Evolutionary conservation across 2,888 invertebrate genomes (phyloP), one percentile per base, ranked within the genome.

Genomic region (Gari tellinella): DNA sequence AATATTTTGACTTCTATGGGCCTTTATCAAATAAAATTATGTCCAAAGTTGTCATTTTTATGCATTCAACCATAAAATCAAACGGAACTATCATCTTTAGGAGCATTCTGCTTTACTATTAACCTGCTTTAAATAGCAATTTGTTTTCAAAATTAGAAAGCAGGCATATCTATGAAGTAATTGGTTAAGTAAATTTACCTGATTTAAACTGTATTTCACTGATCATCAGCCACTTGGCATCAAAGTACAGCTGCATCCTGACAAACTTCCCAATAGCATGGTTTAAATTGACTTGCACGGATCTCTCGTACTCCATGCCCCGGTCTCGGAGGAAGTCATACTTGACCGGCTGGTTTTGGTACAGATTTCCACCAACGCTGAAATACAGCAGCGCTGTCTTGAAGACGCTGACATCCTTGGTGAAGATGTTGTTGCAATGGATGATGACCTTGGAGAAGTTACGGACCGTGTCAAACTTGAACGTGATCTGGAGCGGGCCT

Each of bases 191-290:
- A 8, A 26, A 73, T 85, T 79, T 72, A 96, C 96, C 95, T 86
- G 97, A 97, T 86, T 95, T 95, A 91, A 97, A 97, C 65, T 95
- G 95, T 79, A 97, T 94, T 93, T 98, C 97, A 92, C 97, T 97
- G 88, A 98, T 94, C 93, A 97, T 95, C 84, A 97, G 95, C 97
- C 97, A 97, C 63, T 95, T 94, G 17, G 96, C 94, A 2, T 96
- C 95, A 91, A 97, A 97, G 82, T 94, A 94, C 58, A 97, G 93
- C 86, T 95, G 80, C 94, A 82, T 96, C 93, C 89, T 95, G 70
- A 97, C 95, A 93, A 95, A 96, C 87, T 94, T 94, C 26, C 96
- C 97, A 57, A 97, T 94, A 53, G 96, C 94, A 88, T 96, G 95
- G 88, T 96, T 95, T 40, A 97, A 94, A 83, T 95, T 95, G 86